Percentiles rank a stretch among this genome's conserved stretches.
phyloP scores from a whole-genome alignment of 2,113 vertebrate genomes.

The Dasyornis broadbenti region DNA sequence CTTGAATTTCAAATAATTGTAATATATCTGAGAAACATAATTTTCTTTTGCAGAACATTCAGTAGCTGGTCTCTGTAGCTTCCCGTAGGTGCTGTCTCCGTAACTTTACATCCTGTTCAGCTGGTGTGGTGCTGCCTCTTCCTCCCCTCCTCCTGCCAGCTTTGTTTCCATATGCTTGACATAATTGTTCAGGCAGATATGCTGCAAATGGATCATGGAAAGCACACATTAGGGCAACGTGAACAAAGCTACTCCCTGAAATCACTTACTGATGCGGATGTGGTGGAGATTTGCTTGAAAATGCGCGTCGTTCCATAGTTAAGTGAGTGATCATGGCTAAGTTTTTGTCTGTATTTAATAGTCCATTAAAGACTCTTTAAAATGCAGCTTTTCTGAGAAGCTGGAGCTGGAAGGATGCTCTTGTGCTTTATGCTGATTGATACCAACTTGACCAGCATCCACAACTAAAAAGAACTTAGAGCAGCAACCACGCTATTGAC shows the following conservation, averaged over 20 bases:
- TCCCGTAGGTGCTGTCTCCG: fast-evolving
- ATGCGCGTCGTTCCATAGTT: not conserved
- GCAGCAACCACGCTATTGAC: not conserved
- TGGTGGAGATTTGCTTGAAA: not conserved
- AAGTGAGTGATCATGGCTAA: not conserved
- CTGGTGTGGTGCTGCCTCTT: no score
- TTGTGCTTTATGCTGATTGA: not conserved
- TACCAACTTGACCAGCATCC: not conserved
- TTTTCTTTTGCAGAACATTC: not conserved
- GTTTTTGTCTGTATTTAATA: conserved; percentile 2
- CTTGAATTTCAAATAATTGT: not conserved
- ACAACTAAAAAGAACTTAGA: not conserved
- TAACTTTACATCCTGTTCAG: fast-evolving
- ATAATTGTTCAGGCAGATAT: not conserved
- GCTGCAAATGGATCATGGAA: not conserved
- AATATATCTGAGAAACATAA: not conserved
- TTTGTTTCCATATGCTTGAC: not conserved
- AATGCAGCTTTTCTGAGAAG: not conserved
- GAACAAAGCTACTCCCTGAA: not conserved
- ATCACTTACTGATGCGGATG: not conserved
- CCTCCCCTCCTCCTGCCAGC: not conserved
- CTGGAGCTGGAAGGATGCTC: not conserved
- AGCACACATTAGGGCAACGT: not conserved
- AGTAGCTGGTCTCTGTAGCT: not conserved
- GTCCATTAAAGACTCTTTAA: conserved; percentile 10